These are phyloP conservation scores for Tricholauxania praeusta DNA, from an alignment of 2,888 invertebrate genomes.

Conservation along the genomic window DNA sequence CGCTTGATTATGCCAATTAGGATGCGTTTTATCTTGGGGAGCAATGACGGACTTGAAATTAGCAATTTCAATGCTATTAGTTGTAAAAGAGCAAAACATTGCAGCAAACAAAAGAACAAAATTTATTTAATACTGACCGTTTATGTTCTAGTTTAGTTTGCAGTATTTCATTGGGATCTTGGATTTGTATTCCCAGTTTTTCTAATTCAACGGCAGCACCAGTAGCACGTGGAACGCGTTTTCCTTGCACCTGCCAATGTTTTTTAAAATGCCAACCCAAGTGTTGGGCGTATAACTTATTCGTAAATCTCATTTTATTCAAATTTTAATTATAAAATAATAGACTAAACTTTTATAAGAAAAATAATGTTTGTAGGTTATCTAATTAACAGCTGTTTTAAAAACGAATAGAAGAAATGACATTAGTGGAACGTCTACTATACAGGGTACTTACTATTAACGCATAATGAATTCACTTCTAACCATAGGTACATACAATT, in stretches of 20 bases:
- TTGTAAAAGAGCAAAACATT: conserved; percentile 11
- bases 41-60: conserved; percentile 51
- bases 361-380: background rate
- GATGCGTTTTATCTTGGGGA: conserved; percentile 73
- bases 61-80: conserved; percentile 44
- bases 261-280: conserved; percentile 79
- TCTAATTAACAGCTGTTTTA: conserved; percentile 13
- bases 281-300: conserved; percentile 75
- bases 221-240: conserved; percentile 72
- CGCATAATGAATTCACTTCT: background rate
- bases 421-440: background rate
- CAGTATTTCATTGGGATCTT: conserved; percentile 74
- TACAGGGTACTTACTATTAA: background rate
- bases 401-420: background rate
- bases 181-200: conserved; percentile 72
- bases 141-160: conserved; percentile 63
- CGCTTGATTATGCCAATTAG: conserved; percentile 74
- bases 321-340: background rate
- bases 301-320: conserved; percentile 75
- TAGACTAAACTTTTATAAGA: too few species aligned
- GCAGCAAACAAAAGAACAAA: conserved; percentile 37
- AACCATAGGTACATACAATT: too few species aligned
- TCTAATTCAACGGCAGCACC: conserved; percentile 71
- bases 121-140: conserved; percentile 40
- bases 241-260: conserved; percentile 79